Evolutionary conservation across 2,888 invertebrate species (phyloP), one percentile per base, ranked within the genome.

Genomic region (Lasioglossum calceatum): DNA sequence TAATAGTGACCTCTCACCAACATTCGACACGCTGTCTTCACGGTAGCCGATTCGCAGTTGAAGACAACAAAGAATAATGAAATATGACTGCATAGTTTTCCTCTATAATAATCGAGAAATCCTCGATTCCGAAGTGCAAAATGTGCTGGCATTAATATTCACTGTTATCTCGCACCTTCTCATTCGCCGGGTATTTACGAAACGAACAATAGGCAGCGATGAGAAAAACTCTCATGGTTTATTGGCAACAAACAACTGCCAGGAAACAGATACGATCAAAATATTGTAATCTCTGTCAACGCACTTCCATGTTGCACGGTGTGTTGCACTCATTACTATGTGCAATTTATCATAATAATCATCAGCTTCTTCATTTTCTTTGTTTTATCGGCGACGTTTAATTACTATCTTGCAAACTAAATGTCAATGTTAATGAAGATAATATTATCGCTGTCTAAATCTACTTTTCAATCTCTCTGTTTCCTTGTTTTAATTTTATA

Each of bases 191-290:
- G 39, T 64, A 73, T 78, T 80, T 50, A 73, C 42, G 19, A 77
- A 67, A 67, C 23, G 44, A 64, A 81, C 77, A 77, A 85, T 76
- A 50, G 84, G 27, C 58, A 77, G 54, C 39, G 71, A 42, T 50
- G 77, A 82, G 82, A 77, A 77, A 77, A 79, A 77, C 85, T 83
- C 87, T 78, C 85, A 82, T 79, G 87, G 67, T 32, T 19, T 19
- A 54, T 61, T 27, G 54, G 27, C 32, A 64, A 64, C 7, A 71
- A 72, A 77, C 79, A 78, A 42, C 42, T 72, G 67, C 71, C 79
- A 77, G 81, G 86, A 86, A 83, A 74, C 73, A 73, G 77, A 83
- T 82, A 83, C 23, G 77, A 71, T 78, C 78, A 67, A 19, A 58
- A 67, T 75, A 50, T 74, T 32, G 64, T 78, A 64, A 86, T 75